Evolutionary conservation across 2,797 vertebrate genomes (phyloP), one percentile per base, ranked within the genome.

Genomic region (Sebastes vulpes): DNA sequence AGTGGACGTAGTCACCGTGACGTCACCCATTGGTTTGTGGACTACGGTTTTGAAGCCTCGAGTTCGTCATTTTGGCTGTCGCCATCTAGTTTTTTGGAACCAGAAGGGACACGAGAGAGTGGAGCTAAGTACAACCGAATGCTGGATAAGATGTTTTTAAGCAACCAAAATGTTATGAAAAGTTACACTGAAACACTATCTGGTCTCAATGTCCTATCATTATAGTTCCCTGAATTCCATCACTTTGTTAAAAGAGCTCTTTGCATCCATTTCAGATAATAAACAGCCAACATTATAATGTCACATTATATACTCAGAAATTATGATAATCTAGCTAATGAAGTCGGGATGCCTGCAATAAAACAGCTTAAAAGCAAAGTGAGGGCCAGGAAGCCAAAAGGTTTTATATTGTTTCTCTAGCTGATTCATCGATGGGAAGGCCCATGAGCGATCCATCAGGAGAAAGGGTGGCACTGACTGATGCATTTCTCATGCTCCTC

Each of bases 401-500:
- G 65, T 82, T 87, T 90, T 85, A 90, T 75, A 83, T 82, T 64
- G 84, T 89, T 89, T 82, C 82, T 78, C 31, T 74, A 72, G 75
- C 75, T 86, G 90, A 87, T 86, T 88, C 70, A 71, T 83, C 73
- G 68, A 72, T 56, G 70, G 84, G 81, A 87, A 83, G 69, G 81
- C 79, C 87, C 84, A 88, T 65, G 78, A 82, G 79, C 12, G 29
- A 92, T 91, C 83, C 80, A 80, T 92, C 89, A 90, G 75, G 78
- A 77, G 70, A 84, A 79, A 65, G 65, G 72, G 35, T 65, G 79
- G 77, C 81, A 80, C 70, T 84, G 89, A 94, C 87, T 83, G 91
- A 91, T 89, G 82, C 82, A 65, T 92, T 84, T 79, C 92, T 90
- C 83, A 74, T 81, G 74, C 75, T 81, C 52, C 35, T 81, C 85